Evolutionary conservation across 2,888 invertebrate species (phyloP).

Genomic region (Chesias legatella): DNA sequence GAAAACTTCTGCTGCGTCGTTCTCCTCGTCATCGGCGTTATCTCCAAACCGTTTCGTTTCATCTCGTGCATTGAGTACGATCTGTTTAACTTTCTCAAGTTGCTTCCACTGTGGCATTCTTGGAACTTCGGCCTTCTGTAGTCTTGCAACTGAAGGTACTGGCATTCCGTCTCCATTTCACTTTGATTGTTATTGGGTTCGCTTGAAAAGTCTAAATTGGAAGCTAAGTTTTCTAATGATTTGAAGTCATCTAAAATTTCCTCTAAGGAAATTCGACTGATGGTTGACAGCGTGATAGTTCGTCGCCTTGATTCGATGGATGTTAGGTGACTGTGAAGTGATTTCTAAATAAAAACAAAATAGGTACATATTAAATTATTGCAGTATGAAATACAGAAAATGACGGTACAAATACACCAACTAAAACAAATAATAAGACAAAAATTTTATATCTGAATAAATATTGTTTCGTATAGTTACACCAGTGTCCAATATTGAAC

Average conservation of each 20-base stretch:
- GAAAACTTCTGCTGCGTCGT: conserved; percentile 37
- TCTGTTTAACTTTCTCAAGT: conserved; percentile 46
- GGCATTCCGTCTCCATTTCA: conserved; percentile 21
- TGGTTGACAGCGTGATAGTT: conserved; percentile 33
- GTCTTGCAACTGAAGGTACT: conserved; percentile 52
- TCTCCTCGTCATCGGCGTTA: conserved; percentile 33
- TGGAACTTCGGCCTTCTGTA: conserved; percentile 54
- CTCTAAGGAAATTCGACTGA: conserved; percentile 39
- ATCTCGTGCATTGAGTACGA: conserved; percentile 56
- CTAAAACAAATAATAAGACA: no score
- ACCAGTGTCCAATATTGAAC: no score
- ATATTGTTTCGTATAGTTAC: no score
- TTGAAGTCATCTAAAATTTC: conserved; percentile 57
- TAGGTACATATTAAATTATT: conserved; percentile 28
- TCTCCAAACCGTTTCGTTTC: conserved; percentile 46
- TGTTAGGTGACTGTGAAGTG: conserved; percentile 46
- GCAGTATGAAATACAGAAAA: conserved; percentile 7
- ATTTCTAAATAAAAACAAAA: conserved; percentile 50
- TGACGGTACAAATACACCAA: no score
- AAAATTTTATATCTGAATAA: no score
- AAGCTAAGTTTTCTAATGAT: conserved; percentile 46
- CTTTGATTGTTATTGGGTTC: conserved; percentile 7
- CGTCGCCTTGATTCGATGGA: conserved; percentile 46
- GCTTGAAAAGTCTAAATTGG: conserved; percentile 29
- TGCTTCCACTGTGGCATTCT: conserved; percentile 38